phyloP scores from a whole-genome alignment of 1,140 invertebrate genomes.

The Listronotus oregonensis region DNA sequence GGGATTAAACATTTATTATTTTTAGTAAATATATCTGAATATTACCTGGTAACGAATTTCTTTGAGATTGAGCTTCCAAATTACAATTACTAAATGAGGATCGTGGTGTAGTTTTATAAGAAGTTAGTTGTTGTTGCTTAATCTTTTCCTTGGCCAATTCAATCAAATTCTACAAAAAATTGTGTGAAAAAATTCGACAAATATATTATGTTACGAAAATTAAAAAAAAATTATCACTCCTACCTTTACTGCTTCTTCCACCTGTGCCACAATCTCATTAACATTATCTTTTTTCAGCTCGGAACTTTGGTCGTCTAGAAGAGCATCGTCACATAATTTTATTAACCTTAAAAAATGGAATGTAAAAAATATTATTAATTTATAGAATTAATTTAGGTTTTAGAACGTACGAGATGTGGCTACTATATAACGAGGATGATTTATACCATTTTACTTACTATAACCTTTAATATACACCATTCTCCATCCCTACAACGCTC shows the following conservation, averaged over 20 bases:
- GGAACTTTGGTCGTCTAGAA: constrained; percentile 71
- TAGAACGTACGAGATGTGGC: too few relatives aligned
- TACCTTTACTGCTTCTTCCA: constrained; percentile 79
- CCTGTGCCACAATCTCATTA: constrained; percentile 74
- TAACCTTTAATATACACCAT: too few relatives aligned
- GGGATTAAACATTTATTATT: background rate
- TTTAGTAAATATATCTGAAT: background rate
- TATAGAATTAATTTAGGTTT: too few relatives aligned
- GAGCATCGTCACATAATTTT: constrained; percentile 85
- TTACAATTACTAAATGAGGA: constrained; percentile 49
- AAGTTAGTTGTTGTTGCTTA: constrained; percentile 58
- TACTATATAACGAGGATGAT: too few relatives aligned
- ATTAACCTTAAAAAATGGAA: constrained; percentile 62
- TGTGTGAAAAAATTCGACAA: background rate
- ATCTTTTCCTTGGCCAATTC: constrained; percentile 70
- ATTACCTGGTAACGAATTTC: constrained; percentile 67
- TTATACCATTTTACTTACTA: too few relatives aligned
- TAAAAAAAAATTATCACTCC: constrained; percentile 3
- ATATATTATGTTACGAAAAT: background rate
- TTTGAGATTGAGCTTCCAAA: constrained; percentile 58
- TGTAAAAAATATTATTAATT: constrained; percentile 1
- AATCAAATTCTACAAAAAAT: constrained; percentile 63
- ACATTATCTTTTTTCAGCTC: constrained; percentile 75
- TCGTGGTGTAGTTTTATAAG: constrained; percentile 54
- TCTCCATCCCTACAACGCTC: too few relatives aligned